Evolutionary conservation across 2,888 invertebrate genomes (phyloP), one percentile per base, ranked within the genome.

Genomic region (Petrolisthes manimaculis): DNA sequence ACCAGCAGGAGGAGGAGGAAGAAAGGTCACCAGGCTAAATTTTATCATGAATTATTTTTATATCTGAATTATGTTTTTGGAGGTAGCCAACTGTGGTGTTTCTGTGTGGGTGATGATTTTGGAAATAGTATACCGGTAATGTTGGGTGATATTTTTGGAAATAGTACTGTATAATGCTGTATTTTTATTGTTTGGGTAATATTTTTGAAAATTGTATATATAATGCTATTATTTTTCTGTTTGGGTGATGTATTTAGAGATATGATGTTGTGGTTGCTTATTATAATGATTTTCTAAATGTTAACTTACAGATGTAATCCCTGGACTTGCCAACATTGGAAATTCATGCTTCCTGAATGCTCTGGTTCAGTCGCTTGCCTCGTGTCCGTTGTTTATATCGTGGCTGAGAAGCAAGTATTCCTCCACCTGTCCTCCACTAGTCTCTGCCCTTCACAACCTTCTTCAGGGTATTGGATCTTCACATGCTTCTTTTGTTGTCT

Each of bases 281-380:
- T 67, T 61, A 67, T 78, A 69, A 61, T 69, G 4, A 21, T n/a
- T 53, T 74, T 54, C 14, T 24, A 4, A 4, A 4, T 55, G 71
- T 61, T 83, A 56, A 37, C n/a, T 77, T 24, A n/a, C 84, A 84
- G 84, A 88, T 81, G 37, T 53, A 9, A 89, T 89, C 69, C 92
- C 93, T 83, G 98, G 98, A 9, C 94, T 98, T 69, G 96, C 96
- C 91, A 98, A 98, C 94, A 94, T 98, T 91, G 98, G 98, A 75
- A 96, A 97, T 92, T 97, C 98, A 0, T 98, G 98, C 93, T 98
- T 98, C 93, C 94, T 98, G 86, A 98, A 98, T 93, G 96, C 98
- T 0, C 94, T 98, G 80, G 94, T 98, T 54, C 98, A 98, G 94
- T 96, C 97, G 3, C 94, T 98, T 91, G 97, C 98, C 53, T 96